Percentiles rank a stretch among this genome's conserved stretches.
Evolutionary conservation across 2,888 invertebrate genomes (phyloP).

Genomic region (Pecten maximus): DNA sequence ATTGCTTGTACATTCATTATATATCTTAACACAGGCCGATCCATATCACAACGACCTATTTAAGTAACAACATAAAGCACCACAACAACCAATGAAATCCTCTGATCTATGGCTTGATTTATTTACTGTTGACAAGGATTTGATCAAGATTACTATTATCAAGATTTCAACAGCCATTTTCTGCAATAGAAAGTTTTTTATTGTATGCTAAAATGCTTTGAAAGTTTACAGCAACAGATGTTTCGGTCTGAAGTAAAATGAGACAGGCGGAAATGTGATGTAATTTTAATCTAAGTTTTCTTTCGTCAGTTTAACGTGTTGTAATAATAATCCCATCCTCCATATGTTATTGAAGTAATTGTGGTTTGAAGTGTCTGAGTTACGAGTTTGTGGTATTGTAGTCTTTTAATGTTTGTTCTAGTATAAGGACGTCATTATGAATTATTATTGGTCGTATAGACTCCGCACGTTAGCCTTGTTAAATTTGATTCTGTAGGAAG

Average conservation of each 20-base stretch:
- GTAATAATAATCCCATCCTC: background rate
- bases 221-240: background rate
- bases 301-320: background rate
- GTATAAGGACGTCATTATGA: background rate
- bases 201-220: background rate
- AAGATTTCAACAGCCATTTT: conserved; percentile 25
- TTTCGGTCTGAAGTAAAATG: background rate
- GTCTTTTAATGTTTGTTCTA: background rate
- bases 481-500: background rate
- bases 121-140: conserved; percentile 24
- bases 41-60: conserved; percentile 18
- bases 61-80: background rate
- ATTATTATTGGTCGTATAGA: background rate
- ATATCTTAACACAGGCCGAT: background rate
- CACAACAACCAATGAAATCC: background rate
- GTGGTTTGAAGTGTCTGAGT: background rate
- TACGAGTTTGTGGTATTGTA: background rate
- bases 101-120: background rate
- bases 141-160: conserved; percentile 20
- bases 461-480: background rate
- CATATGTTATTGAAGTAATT: background rate
- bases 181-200: background rate
- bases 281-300: background rate
- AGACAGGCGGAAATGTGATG: conserved; percentile 4
- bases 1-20: background rate